Conservation (phyloP, 2,888 invertebrate genomes). For the Philhelius pedissequus region DNA sequence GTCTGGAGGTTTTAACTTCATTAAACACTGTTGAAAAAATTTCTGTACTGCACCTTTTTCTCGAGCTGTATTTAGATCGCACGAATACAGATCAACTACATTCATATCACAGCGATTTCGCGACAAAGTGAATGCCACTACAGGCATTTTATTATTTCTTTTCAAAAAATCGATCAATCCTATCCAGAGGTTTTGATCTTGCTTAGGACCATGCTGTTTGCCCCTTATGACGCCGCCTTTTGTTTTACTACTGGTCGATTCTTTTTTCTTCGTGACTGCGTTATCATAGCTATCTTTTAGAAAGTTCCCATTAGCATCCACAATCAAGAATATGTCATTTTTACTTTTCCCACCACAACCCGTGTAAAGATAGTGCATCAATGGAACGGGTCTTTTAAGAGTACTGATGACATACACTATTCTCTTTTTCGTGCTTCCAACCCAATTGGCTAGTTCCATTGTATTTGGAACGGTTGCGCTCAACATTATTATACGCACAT, state of each 20-base stretch:
- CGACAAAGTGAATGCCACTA: slow-evolving; percentile 96
- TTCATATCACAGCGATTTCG: slow-evolving; percentile 82
- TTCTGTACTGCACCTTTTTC: slow-evolving; percentile 91
- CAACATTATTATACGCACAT: slow-evolving; percentile 97
- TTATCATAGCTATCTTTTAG: slow-evolving; percentile 83
- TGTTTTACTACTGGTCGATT: slow-evolving; percentile 73
- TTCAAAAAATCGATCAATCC: slow-evolving; percentile 91
- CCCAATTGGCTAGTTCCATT: slow-evolving; percentile 96
- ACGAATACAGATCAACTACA: slow-evolving; percentile 82
- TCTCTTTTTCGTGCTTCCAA: slow-evolving; percentile 90
- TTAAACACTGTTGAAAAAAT: slow-evolving; percentile 92
- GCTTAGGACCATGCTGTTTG: slow-evolving; percentile 78
- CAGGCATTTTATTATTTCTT: slow-evolving; percentile 91
- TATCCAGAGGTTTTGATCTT: slow-evolving; percentile 91
- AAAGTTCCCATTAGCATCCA: slow-evolving; percentile 87
- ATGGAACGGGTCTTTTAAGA: slow-evolving; percentile 94
- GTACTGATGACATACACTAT: slow-evolving; percentile 97
- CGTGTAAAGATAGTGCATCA: slow-evolving; percentile 96
- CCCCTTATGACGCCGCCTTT: slow-evolving; percentile 69
- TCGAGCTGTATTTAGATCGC: slow-evolving; percentile 89
- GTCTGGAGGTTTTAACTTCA: slow-evolving; percentile 91
- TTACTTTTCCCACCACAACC: slow-evolving; percentile 84
- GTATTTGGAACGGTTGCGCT: slow-evolving; percentile 99
- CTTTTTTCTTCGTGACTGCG: slow-evolving; percentile 80
- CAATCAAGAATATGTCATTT: slow-evolving; percentile 87